phyloP scores from a whole-genome alignment of 2,888 invertebrate genomes.

The Drymonia ruficornis region DNA sequence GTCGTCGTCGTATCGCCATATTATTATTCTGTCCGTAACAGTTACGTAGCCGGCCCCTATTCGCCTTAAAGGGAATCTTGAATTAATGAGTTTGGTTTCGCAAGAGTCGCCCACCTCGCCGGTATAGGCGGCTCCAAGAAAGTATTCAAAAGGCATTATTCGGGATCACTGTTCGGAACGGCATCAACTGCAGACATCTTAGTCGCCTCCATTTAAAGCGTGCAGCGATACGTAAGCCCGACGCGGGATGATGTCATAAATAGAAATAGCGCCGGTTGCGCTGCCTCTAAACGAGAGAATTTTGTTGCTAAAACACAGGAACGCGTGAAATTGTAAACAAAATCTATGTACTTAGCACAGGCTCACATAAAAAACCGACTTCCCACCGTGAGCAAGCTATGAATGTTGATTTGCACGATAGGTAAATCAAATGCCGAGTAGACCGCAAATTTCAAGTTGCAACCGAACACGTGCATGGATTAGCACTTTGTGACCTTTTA shows the following conservation, averaged over 20 bases:
- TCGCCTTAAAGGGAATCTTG: slow-evolving; percentile 80
- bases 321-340: slow-evolving; percentile 61
- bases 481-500: not conserved
- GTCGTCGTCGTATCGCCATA: slow-evolving; percentile 42
- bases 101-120: slow-evolving; percentile 66
- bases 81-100: slow-evolving; percentile 77
- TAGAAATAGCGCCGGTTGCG: slow-evolving; percentile 83
- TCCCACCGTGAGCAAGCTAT: slow-evolving; percentile 8
- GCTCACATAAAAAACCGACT: slow-evolving; percentile 10
- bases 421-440: not conserved
- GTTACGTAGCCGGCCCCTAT: slow-evolving; percentile 62
- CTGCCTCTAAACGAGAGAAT: slow-evolving; percentile 63
- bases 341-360: slow-evolving; percentile 26
- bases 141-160: slow-evolving; percentile 79
- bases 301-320: slow-evolving; percentile 71
- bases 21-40: slow-evolving; percentile 68
- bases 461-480: not conserved
- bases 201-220: slow-evolving; percentile 85
- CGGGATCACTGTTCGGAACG: slow-evolving; percentile 81
- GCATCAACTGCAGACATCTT: slow-evolving; percentile 81
- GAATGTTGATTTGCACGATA: not conserved
- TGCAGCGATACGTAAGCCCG: slow-evolving; percentile 84
- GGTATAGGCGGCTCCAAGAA: slow-evolving; percentile 63
- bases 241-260: slow-evolving; percentile 85
- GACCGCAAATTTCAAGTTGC: not conserved